These are phyloP conservation scores for Suncus etruscus DNA, from an alignment of 2,113 vertebrate species.

Conservation along the genomic window DNA sequence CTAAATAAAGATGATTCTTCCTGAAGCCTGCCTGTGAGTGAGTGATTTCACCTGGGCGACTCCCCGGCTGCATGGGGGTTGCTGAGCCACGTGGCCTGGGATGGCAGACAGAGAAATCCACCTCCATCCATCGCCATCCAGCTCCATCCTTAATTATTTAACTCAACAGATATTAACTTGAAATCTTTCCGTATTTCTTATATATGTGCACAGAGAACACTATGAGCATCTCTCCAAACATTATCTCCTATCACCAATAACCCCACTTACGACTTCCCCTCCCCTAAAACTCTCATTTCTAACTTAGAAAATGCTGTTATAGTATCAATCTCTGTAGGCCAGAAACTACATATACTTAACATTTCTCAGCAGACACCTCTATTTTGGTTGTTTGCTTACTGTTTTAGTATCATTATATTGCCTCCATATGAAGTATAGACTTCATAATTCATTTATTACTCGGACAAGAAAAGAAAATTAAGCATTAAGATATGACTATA, in stretches of 20 bases:
- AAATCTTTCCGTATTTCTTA: not conserved
- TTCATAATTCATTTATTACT: constrained; percentile 31
- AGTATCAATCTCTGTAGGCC: not conserved
- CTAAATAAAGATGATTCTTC: too few relatives aligned
- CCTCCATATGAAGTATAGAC: constrained; percentile 17
- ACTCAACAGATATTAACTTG: too few relatives aligned
- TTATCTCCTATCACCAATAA: not conserved
- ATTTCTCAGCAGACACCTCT: constrained; percentile 3
- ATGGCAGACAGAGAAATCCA: too few relatives aligned
- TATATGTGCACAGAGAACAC: not conserved
- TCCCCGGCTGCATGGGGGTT: too few relatives aligned
- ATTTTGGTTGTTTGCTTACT: not conserved
- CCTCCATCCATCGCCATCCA: too few relatives aligned
- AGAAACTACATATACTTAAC: constrained; percentile 27
- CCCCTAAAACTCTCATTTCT: not conserved
- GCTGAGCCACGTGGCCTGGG: too few relatives aligned
- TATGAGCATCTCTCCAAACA: not conserved
- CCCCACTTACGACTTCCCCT: not conserved
- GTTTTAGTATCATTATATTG: constrained; percentile 69
- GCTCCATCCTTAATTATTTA: too few relatives aligned
- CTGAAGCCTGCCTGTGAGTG: too few relatives aligned
- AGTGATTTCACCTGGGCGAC: too few relatives aligned
- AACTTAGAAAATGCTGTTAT: not conserved
- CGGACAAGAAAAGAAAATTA: constrained; percentile 63
- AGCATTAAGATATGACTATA: constrained; percentile 24